A percentile compares a stretch with the other conserved stretches of the same genome.
Conservation (phyloP, 2,888 invertebrate genomes). For the Ophion ventricosus region DNA sequence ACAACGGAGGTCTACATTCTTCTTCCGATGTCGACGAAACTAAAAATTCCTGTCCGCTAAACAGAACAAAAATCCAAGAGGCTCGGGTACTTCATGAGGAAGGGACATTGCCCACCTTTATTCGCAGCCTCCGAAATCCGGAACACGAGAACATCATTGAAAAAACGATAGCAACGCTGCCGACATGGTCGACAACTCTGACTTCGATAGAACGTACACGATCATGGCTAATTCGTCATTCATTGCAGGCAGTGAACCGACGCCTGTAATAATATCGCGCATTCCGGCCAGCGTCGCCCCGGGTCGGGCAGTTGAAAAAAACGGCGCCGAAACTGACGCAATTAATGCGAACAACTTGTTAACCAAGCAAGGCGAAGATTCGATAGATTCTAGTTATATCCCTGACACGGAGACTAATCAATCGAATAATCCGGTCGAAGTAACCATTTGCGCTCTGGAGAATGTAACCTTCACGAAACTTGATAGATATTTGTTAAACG, state of each 20-base stretch:
- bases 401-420: too few species aligned
- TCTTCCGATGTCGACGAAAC: neutral
- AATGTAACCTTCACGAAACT: too few species aligned
- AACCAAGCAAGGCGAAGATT: too few species aligned
- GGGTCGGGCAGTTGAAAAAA: neutral
- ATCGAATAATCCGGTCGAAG: too few species aligned
- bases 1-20: constrained; percentile 1
- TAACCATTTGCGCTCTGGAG: too few species aligned
- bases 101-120: neutral
- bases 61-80: neutral
- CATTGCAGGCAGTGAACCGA: neutral
- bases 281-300: too few species aligned
- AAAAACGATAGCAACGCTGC: neutral
- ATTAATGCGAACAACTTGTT: too few species aligned
- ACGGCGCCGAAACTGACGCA: too few species aligned
- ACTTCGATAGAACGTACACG: neutral
- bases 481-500: too few species aligned
- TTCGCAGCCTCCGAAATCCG: neutral
- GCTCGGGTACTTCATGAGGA: neutral
- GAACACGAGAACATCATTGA: neutral
- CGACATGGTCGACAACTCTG: neutral
- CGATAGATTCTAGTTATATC: too few species aligned
- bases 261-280: neutral
- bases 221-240: constrained; percentile 1
- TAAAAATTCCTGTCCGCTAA: neutral